These are phyloP conservation scores for Anoplopoma fimbria DNA, from an alignment of 2,113 vertebrate genomes.

Conservation along the genomic window DNA sequence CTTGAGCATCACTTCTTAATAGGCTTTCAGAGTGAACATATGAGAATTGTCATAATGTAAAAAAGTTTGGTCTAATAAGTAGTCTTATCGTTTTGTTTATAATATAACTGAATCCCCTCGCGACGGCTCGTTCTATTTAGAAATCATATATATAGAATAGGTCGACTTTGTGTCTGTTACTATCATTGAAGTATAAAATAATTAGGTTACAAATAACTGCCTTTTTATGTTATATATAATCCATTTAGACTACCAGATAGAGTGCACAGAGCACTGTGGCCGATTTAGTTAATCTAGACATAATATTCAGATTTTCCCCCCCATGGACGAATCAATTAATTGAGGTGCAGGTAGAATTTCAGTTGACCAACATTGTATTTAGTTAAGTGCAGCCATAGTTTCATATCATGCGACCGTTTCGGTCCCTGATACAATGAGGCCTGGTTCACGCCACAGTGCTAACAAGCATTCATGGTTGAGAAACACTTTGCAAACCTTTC, in stretches of 20 bases:
- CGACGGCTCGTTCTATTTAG: neutral
- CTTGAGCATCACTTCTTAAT: neutral
- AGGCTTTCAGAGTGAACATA: neutral
- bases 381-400: neutral
- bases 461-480: conserved; percentile 36
- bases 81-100: neutral
- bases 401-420: neutral
- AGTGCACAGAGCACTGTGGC: neutral
- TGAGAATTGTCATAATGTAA: neutral
- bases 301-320: neutral
- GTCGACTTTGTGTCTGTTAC: neutral
- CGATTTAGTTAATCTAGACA: neutral
- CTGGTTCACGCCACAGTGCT: neutral
- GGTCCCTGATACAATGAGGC: conserved; percentile 16
- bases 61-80: neutral
- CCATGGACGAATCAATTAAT: neutral
- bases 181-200: neutral
- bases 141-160: neutral
- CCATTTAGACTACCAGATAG: neutral
- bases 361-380: neutral
- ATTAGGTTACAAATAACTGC: too few species aligned
- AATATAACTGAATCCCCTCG: neutral
- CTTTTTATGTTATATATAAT: neutral
- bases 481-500: conserved; percentile 66
- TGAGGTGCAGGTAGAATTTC: neutral